phyloP scores from a whole-genome alignment of 2,888 invertebrate genomes.

The Amphimallon solstitiale region DNA sequence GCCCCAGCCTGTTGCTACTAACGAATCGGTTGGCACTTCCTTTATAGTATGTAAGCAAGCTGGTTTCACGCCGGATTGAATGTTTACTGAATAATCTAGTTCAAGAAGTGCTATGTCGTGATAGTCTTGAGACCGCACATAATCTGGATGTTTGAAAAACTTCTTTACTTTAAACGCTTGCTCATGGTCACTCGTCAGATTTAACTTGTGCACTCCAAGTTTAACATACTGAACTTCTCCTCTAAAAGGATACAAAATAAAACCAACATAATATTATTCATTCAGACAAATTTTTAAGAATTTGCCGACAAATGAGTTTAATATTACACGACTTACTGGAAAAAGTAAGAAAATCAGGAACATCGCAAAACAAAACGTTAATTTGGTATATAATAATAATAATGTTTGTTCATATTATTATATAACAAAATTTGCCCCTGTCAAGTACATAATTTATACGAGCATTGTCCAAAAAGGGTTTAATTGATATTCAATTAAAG shows the following conservation, averaged over 20 bases:
- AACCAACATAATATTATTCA: too few relatives aligned
- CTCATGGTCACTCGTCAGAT: slow-evolving; percentile 44
- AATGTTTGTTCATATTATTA: too few relatives aligned
- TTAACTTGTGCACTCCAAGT: slow-evolving; percentile 62
- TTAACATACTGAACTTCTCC: slow-evolving; percentile 57
- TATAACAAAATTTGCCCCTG: too few relatives aligned
- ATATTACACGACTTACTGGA: too few relatives aligned
- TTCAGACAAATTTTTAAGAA: too few relatives aligned
- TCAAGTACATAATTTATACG: too few relatives aligned
- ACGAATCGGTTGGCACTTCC: slow-evolving; percentile 45
- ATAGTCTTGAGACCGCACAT: slow-evolving; percentile 60
- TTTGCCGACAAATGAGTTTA: too few relatives aligned
- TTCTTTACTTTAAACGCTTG: slow-evolving; percentile 55
- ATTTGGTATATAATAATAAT: too few relatives aligned
- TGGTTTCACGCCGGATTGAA: slow-evolving; percentile 60
- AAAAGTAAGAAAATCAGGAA: too few relatives aligned
- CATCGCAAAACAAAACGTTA: too few relatives aligned
- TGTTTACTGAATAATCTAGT: slow-evolving; percentile 57
- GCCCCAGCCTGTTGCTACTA: slow-evolving; percentile 65
- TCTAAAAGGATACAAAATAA: slow-evolving; percentile 47
- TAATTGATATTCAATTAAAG: too few relatives aligned
- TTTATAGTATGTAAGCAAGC: slow-evolving; percentile 60
- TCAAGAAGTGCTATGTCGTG: slow-evolving; percentile 66
- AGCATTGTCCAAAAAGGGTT: too few relatives aligned
- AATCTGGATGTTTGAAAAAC: slow-evolving; percentile 60